These are phyloP conservation scores for Todiramphus saurophagus DNA, from an alignment of 2,113 vertebrate genomes.

Conservation along the genomic window DNA sequence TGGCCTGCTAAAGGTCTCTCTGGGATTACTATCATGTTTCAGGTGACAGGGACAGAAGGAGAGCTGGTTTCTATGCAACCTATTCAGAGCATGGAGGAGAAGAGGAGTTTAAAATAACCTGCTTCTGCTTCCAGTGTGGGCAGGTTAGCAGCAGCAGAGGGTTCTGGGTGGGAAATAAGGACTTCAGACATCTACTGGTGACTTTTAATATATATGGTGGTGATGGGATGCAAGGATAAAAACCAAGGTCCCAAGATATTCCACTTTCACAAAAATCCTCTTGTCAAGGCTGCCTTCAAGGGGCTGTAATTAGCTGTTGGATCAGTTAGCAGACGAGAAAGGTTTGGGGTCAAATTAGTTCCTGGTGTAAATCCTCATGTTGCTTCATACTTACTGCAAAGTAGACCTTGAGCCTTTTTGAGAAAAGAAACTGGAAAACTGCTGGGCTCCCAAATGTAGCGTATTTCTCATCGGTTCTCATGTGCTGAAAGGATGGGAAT, in stretches of 20 bases:
- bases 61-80: neutral
- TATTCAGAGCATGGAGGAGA: neutral
- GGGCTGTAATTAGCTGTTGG: neutral
- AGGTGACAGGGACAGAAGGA: neutral
- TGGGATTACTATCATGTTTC: neutral
- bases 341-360: neutral
- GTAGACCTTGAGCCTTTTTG: neutral
- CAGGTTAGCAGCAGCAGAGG: neutral
- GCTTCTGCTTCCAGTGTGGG: neutral
- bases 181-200: neutral
- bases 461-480: neutral
- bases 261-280: neutral
- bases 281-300: neutral
- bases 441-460: neutral
- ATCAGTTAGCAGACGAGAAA: neutral
- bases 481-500: constrained; percentile 47
- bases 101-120: neutral
- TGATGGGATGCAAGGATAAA: neutral
- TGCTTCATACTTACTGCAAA: neutral
- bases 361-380: neutral
- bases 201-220: neutral
- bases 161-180: neutral
- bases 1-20: neutral
- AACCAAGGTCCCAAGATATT: neutral
- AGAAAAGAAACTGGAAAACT: neutral